Conservation (phyloP, 30 jellyfish, hydroid and myxozoan genomes). For the Turritopsis rubra region DNA sequence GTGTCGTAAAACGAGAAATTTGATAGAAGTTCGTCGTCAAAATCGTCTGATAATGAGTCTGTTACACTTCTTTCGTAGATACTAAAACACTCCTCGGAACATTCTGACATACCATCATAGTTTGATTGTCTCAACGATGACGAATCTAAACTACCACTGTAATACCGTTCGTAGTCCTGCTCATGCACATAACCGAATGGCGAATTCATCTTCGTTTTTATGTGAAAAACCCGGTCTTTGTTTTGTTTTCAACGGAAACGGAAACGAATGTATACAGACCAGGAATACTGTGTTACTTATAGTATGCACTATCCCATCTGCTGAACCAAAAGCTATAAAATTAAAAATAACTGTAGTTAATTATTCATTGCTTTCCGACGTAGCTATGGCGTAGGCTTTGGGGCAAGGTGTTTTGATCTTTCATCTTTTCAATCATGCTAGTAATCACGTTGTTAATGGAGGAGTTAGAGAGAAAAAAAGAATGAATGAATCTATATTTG, state of each 20-base stretch:
- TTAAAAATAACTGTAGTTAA: background rate
- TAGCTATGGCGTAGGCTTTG: too few relatives aligned
- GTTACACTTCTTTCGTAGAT: constrained; percentile 2
- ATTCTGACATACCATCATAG: constrained; percentile 6
- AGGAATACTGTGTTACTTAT: background rate
- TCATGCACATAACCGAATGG: constrained; percentile 5
- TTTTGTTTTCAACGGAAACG: background rate
- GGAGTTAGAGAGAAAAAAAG: too few relatives aligned
- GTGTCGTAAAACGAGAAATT: constrained; percentile 9
- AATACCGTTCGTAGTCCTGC: constrained; percentile 3
- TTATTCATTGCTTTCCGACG: too few relatives aligned
- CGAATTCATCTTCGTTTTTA: background rate
- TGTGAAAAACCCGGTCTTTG: background rate
- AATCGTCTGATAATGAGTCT: background rate
- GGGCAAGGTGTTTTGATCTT: too few relatives aligned
- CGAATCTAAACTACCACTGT: background rate
- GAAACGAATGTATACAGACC: background rate
- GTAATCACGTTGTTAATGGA: too few relatives aligned
- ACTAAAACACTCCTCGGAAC: constrained; percentile 7
- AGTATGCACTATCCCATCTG: background rate
- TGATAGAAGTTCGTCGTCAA: background rate
- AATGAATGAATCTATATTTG: too few relatives aligned
- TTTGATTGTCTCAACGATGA: background rate
- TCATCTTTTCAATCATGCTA: too few relatives aligned
- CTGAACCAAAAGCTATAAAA: background rate